These are phyloP conservation scores for Discoglossus pictus DNA, from an alignment of 2,797 vertebrate species.

Conservation along the genomic window DNA sequence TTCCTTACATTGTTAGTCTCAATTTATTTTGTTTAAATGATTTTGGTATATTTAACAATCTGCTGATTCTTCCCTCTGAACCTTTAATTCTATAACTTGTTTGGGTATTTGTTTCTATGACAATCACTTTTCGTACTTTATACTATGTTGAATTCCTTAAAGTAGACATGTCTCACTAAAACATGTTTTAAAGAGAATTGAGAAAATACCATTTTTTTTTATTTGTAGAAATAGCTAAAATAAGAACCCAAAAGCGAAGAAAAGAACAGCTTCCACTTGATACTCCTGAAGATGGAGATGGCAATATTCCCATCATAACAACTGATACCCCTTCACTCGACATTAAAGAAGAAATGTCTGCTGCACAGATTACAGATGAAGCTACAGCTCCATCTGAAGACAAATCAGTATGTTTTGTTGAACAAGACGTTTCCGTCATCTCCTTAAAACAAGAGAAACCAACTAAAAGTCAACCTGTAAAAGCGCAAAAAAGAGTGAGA, in stretches of 20 bases:
- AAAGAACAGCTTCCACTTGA: conserved; percentile 80
- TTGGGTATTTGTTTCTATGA: no score
- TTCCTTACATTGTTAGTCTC: no score
- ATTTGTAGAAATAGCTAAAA: conserved; percentile 71
- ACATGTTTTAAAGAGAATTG: no score
- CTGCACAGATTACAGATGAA: conserved; percentile 18
- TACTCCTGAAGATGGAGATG: conserved; percentile 26
- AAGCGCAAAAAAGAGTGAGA: conserved; percentile 73
- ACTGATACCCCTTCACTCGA: conserved; percentile 6
- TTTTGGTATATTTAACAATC: no score
- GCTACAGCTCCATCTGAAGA: conserved; percentile 34
- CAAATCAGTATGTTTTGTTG: conserved; percentile 5
- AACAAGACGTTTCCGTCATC: conserved; percentile 11
- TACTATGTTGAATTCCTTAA: no score
- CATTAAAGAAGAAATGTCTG: conserved; percentile 46
- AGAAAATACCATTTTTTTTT: no score
- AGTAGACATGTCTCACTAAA: conserved; percentile 3
- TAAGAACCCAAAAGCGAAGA: conserved; percentile 68
- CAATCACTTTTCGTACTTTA: no score
- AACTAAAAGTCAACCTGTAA: conserved; percentile 31
- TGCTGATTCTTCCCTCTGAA: no score
- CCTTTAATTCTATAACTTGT: no score
- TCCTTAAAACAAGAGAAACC: conserved; percentile 14
- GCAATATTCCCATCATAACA: conserved; percentile 12
- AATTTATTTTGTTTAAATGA: no score